Conservation (phyloP, 2,888 invertebrate genomes). For the Microplitis deprimator region DNA sequence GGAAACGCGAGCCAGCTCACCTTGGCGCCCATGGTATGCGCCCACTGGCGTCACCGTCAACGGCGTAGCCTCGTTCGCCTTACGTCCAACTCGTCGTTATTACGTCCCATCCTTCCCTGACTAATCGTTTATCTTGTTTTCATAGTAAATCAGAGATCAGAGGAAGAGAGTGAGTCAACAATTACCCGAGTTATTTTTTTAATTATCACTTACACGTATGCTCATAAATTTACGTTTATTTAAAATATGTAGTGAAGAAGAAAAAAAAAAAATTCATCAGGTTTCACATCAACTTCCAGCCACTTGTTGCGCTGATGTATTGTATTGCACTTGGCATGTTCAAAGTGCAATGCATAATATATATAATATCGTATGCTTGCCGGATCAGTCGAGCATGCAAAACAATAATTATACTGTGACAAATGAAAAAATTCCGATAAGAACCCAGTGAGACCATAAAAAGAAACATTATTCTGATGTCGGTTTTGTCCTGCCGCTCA, state of each 20-base stretch:
- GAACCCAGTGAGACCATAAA: slow-evolving; percentile 11
- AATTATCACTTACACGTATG: not conserved
- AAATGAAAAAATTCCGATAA: slow-evolving; percentile 12
- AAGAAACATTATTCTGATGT: not conserved
- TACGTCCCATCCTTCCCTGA: slow-evolving; percentile 22
- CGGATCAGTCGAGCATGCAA: slow-evolving; percentile 10
- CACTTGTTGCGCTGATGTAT: slow-evolving; percentile 1
- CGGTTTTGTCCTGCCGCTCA: not conserved
- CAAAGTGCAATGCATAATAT: slow-evolving; percentile 4
- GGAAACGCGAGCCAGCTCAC: slow-evolving; percentile 62
- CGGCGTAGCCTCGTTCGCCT: slow-evolving; percentile 55
- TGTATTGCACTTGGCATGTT: not conserved
- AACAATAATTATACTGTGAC: slow-evolving; percentile 10
- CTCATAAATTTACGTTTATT: slow-evolving; percentile 1
- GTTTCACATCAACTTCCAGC: not conserved
- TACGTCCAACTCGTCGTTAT: not conserved
- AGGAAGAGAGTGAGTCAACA: slow-evolving; percentile 9
- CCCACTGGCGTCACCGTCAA: slow-evolving; percentile 62
- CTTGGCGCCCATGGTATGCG: slow-evolving; percentile 66
- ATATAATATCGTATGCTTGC: not conserved
- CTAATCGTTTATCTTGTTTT: slow-evolving; percentile 42
- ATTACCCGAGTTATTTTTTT: not conserved
- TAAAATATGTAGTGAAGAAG: not conserved
- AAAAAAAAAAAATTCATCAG: not conserved
- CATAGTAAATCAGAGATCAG: slow-evolving; percentile 28